Base-by-base conservation (phyloP, 2,888 invertebrate genomes). In the Emmelina monodactyla region DNA sequence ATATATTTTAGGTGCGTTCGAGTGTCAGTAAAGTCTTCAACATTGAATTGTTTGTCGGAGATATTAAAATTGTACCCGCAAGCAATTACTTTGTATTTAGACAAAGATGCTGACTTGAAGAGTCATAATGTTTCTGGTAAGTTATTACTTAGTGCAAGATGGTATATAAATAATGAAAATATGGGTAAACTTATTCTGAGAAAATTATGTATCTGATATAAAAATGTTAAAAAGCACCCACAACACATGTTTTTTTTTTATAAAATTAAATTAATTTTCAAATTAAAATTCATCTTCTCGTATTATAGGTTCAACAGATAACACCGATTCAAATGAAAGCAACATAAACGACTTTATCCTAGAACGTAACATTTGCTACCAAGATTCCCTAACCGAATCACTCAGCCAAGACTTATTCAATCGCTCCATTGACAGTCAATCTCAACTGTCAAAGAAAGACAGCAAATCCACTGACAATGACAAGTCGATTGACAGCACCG, bases 1-100 rank as follows among this genome's bases (percentile, higher is more conserved):
- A n/a, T n/a, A n/a, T n/a, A n/a, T 55, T 51, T 1, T 42, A 76
- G 78, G 40, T 75, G 78, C 14, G 88, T 92, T 22, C 83, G 97
- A 22, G 94, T 97, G 16, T 96, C 96, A 38, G 91, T 95, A 1
- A 96, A 97, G 69, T 88, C 92, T 5, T 83, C 96, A 22, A 92
- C 95, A 0, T 59, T 97, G 13, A 85, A 85, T 35, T 94, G 94
- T 56, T 62, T 97, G 14, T 86, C 88, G 0, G 87, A 88, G 46
- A 85, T 92, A 35, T 67, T 94, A 22, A 83, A 85, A 25, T 60
- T 94, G 14, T 86, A 86, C 50, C 94, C 97, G 0, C 82, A 85
- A 44, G 78, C 88, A 3, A 83, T 94, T 37, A 84, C 89, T 1
- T 60, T 88, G 44, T 82, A 82, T 45, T 53, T 88, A 39, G 85